phyloP scores from a whole-genome alignment of 2,113 vertebrate genomes.

The human region GRCh38 chr6:1206001-1206500 shows the following conservation, averaged over 20 bases:
- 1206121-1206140: neutral
- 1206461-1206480: neutral
- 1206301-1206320: neutral
- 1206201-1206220: neutral
- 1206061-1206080: neutral
- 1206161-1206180: neutral
- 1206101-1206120: no score
- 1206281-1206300: neutral
- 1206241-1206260: neutral
- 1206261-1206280: neutral
- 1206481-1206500: neutral
- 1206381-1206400: neutral
- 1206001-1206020: fast-evolving
- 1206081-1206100: neutral
- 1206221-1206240: neutral
- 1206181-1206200: neutral
- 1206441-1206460: neutral
- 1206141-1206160: neutral
- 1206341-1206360: neutral
- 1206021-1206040: neutral
- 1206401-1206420: neutral
- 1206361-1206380: neutral
- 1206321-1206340: neutral
- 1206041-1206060: neutral
- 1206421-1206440: neutral